Evolutionary conservation across 2,888 invertebrate species (phyloP), one percentile per base, ranked within the genome.

Genomic region (Kryphioiulus occultus): DNA sequence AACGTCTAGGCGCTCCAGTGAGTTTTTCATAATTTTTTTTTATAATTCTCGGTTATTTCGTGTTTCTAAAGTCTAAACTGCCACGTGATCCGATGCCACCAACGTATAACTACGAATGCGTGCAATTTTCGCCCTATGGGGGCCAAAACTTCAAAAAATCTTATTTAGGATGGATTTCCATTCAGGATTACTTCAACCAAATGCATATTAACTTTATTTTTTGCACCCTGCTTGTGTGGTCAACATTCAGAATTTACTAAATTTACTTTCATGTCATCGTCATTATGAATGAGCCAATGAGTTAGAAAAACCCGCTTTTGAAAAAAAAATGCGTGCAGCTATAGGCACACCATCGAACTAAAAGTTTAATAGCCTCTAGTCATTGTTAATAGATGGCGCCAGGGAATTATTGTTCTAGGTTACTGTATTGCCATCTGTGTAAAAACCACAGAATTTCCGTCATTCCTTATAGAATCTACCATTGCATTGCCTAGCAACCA

Each of bases 61-160:
- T 59, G 59, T 59, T 59, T 59, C 59, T 59, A 59, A 59, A 59
- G 59, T 59, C 22, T 59, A 22, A n/a, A 59, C n/a, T 59, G n/a
- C 19, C 59, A 59, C 59, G 59, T 59, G 59, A 59, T 59, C 59
- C 59, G 22, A 59, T 59, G 59, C 59, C 59, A 59, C 59, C 59
- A 59, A 59, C 59, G 59, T 59, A 59, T 59, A 59, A n/a, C 59
- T 59, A 22, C 59, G 59, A 59, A 59, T 59, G 59, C 59, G 59
- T 59, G 59, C 59, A 59, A 59, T 59, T 59, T 59, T 59, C 59
- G 22, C 59, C 59, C n/a, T 59, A 59, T 59, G 59, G 59, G 59
- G 59, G 59, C 59, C 59, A 22, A 10, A 59, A n/a, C 22, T 59
- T 59, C n/a, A 59, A 59, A 59, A 59, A 59, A n/a, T 17, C 22